Evolutionary conservation across 2,797 vertebrate species (phyloP), one percentile per base, ranked within the genome.

Genomic region (Gorsachius magnificus): DNA sequence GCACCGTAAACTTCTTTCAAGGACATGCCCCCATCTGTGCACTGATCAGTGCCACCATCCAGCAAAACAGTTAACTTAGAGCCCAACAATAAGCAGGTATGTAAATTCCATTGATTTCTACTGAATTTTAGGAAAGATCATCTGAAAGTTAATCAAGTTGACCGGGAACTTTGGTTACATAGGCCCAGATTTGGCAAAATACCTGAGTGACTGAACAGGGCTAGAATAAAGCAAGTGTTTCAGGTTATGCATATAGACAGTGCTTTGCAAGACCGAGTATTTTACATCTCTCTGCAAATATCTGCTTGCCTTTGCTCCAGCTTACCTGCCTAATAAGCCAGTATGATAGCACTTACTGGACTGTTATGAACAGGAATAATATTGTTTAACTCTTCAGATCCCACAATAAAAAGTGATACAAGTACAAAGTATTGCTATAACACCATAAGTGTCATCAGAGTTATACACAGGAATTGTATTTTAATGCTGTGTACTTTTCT

Each of bases 361-460:
- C 38, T 83, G 35, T 41, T 82, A 41, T 12, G 24, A 90, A 54
- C 50, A 28, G 21, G 7, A 81, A 54, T 71, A 87, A 91, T 58
- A 65, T 19, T 51, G 17, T 70, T 92, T 81, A 94, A 78, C 68
- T 53, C 72, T 81, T 78, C 75, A 75, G 36, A 78, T 68, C 57
- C 65, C 57, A 38, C 60, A 64, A 45, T 61, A 71, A 94, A 75
- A 83, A 46, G 29, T 25, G 24, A 41, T 45, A 61, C 0, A 26
- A 93, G 57, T 68, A 85, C 36, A 5, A 87, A 92, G 15, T 46
- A 60, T 43, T 61, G 41, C 45, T 92, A 1, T 43, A 87, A 68
- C n/a, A 64, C 50, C 71, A 45, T 1, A 54, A 25, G 41, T 25
- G 43, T 69, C 31, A 50, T 36, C 43, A 66, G 77, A 94, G 60